phyloP scores from a whole-genome alignment of 2,888 invertebrate genomes.

The Dichetophora obliterata region DNA sequence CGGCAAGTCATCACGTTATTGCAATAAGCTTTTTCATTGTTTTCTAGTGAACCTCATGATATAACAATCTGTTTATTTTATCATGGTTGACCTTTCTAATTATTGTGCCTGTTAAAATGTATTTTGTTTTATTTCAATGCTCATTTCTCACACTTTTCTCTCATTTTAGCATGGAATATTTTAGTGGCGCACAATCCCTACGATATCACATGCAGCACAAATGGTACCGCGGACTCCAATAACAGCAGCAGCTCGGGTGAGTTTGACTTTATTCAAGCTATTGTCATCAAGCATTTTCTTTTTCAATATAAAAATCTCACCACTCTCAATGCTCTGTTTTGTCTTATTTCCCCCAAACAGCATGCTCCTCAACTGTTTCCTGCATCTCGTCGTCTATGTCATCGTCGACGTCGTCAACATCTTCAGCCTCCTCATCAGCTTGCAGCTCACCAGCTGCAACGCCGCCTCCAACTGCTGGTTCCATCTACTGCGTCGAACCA shows the following conservation, averaged over 20 bases:
- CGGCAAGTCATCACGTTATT: too few relatives aligned
- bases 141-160: neutral
- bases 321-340: too few relatives aligned
- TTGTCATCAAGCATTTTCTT: neutral
- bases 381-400: neutral
- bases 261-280: neutral
- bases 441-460: constrained; percentile 37
- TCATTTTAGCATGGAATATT: constrained; percentile 67
- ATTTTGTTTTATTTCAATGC: neutral
- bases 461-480: constrained; percentile 63
- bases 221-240: constrained; percentile 57
- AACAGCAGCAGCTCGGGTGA: constrained; percentile 56
- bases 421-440: constrained; percentile 53
- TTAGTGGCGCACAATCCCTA: constrained; percentile 68
- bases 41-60: too few relatives aligned
- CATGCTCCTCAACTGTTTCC: neutral
- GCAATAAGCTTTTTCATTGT: too few relatives aligned
- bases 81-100: neutral
- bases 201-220: constrained; percentile 51
- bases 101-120: neutral
- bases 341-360: neutral
- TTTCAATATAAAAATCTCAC: neutral
- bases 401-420: constrained; percentile 1
- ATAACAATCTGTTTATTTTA: neutral
- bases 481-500: constrained; percentile 80